A percentile compares a stretch with the other conserved stretches of the same genome.
These are phyloP conservation scores for Akabosia matsudoensis DNA, from an alignment of 1,140 invertebrate genomes.

Conservation along the genomic window DNA sequence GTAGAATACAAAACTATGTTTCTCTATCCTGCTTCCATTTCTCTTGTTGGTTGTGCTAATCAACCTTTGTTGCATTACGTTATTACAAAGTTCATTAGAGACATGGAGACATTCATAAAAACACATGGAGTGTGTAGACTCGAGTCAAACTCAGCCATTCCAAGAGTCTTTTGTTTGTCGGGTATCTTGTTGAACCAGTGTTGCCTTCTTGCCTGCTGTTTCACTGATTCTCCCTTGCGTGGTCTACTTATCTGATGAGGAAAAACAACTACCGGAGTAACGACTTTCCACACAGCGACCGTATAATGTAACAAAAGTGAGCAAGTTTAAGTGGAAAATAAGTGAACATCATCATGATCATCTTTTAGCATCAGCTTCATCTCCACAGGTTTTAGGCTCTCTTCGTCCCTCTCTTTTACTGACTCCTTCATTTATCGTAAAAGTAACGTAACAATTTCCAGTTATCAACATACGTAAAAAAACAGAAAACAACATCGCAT, in stretches of 20 bases:
- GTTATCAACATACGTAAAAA: background rate
- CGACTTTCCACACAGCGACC: background rate
- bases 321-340: background rate
- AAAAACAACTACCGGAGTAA: background rate
- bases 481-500: background rate
- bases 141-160: too few relatives aligned
- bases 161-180: constrained; percentile 5
- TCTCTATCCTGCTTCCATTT: background rate
- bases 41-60: background rate
- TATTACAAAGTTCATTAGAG: constrained; percentile 24
- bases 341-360: background rate
- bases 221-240: background rate
- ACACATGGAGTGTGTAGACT: background rate
- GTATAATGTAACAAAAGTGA: background rate
- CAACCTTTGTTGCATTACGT: constrained; percentile 17
- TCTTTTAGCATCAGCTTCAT: background rate
- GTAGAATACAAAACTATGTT: too few relatives aligned
- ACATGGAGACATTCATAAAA: background rate
- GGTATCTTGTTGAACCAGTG: background rate
- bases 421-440: background rate
- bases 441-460: background rate
- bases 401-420: background rate
- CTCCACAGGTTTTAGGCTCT: background rate
- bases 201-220: background rate
- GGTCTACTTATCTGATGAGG: background rate